Evolutionary conservation across 2,888 invertebrate genomes (phyloP), one percentile per base, ranked within the genome.

Genomic region (Plemyria rubiginata): DNA sequence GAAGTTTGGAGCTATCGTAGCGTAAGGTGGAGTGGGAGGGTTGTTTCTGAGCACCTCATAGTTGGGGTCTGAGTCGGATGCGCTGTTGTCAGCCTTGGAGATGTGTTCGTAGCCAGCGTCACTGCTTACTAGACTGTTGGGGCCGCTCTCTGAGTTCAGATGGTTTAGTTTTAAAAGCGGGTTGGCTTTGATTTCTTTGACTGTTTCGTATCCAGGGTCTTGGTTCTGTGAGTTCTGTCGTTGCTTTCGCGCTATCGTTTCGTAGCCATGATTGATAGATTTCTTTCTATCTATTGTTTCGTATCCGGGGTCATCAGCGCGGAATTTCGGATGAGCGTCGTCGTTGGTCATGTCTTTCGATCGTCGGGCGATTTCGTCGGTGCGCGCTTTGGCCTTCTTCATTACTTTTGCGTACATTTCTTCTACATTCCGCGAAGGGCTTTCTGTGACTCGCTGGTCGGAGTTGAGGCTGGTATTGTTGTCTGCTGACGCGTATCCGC

Each of bases 351-450:
- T 76, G 3, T 89, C 87, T 70, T 88, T 87, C 2, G 86, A 81
- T 29, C 82, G 82, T 61, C 87, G 70, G 9, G 74, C 67, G 11
- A 80, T 57, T 67, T 92, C 81, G 73, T 94, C 79, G 0, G 76
- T 81, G 78, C 82, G 85, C 46, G 72, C 90, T 87, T 95, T 95
- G 65, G 94, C 90, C 81, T 94, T 95, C 80, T 96, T 96, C 78
- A 95, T 94, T 16, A 97, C 97, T 91, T 97, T 98, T 1, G 97
- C 97, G 83, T 98, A 98, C 95, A 98, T 96, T 76, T 97, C 97
- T 74, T 97, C 97, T n/a, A 97, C 88, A 72, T 96, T 96, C 68
- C 95, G 94, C 22, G 94, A 93, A 0, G 94, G 94, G 77, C 94
- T 94, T 50, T 91, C 94, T 61, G 82, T 90, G 74, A 81, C 86